A percentile compares a stretch with the other conserved stretches of the same genome.
Evolutionary conservation across 2,888 invertebrate genomes (phyloP).

Genomic region (Sinhomidia bicolor): DNA sequence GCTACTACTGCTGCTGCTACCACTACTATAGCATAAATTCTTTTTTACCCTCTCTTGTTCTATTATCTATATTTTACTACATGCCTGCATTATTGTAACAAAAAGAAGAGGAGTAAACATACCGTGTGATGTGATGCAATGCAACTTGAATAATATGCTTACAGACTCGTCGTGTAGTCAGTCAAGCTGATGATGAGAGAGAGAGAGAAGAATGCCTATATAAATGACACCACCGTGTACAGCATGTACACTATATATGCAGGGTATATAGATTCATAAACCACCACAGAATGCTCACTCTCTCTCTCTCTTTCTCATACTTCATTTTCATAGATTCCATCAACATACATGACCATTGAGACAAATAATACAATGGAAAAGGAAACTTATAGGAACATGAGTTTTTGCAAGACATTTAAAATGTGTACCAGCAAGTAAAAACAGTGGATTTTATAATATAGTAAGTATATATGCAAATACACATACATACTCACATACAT

Average conservation of each 20-base stretch:
- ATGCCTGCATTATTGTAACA: not conserved
- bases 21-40: constrained; percentile 9
- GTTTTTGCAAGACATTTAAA: constrained; percentile 17
- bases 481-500: not conserved
- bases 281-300: not conserved
- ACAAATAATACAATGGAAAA: constrained; percentile 7
- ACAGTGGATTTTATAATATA: constrained; percentile 1
- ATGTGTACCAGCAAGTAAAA: constrained; percentile 47
- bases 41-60: constrained; percentile 3
- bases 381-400: not conserved
- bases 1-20: not conserved
- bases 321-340: constrained; percentile 50
- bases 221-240: not conserved
- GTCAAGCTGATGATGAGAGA: constrained; percentile 54
- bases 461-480: not conserved
- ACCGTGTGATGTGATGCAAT: constrained; percentile 35
- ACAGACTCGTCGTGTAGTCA: constrained; percentile 48
- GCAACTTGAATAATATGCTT: constrained; percentile 26
- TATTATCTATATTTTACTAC: constrained; percentile 40
- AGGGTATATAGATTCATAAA: not conserved
- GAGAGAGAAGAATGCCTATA: constrained; percentile 9
- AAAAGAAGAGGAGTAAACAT: not conserved
- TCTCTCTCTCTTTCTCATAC: not conserved
- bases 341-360: constrained; percentile 39
- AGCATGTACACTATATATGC: not conserved